Evolutionary conservation across 2,113 vertebrate species (phyloP).

Genomic region (Climacteris rufus): DNA sequence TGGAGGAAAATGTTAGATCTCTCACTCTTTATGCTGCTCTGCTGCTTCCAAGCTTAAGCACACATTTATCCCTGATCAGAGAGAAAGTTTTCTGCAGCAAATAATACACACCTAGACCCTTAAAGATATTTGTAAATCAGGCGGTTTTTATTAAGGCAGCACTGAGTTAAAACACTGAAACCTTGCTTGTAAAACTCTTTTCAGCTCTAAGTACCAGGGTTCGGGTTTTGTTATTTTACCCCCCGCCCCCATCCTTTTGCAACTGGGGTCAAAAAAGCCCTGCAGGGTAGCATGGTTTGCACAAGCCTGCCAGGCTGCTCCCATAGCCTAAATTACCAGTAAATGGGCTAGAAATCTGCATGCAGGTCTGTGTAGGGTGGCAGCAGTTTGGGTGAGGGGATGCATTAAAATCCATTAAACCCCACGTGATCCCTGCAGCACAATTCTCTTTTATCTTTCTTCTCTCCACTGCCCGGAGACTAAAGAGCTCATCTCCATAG

Average conservation of each 20-base stretch:
- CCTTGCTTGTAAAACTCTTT: not conserved
- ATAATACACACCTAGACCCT: not conserved
- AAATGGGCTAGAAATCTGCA: not conserved
- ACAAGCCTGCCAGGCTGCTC: not conserved
- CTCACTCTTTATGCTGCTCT: not conserved
- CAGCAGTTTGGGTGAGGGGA: not conserved
- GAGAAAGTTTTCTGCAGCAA: not conserved
- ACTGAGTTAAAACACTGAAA: not conserved
- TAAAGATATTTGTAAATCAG: not conserved
- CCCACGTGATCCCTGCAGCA: not conserved
- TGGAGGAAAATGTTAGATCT: not conserved
- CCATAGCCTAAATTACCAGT: not conserved
- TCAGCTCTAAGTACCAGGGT: not conserved
- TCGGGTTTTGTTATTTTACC: not conserved
- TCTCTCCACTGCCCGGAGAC: not conserved
- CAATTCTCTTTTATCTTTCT: constrained; percentile 25
- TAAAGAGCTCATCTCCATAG: constrained; percentile 14
- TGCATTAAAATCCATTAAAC: constrained; percentile 2
- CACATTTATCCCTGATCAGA: not conserved
- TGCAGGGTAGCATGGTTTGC: not conserved
- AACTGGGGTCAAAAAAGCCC: not conserved
- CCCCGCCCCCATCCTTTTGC: not conserved
- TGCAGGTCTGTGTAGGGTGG: not conserved
- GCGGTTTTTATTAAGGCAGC: not conserved
- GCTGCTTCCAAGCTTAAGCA: not conserved